Evolutionary conservation across 64 coral and sea anemone species (phyloP), one percentile per base, ranked within the genome.

Genomic region (Astreopora myriophthalma): DNA sequence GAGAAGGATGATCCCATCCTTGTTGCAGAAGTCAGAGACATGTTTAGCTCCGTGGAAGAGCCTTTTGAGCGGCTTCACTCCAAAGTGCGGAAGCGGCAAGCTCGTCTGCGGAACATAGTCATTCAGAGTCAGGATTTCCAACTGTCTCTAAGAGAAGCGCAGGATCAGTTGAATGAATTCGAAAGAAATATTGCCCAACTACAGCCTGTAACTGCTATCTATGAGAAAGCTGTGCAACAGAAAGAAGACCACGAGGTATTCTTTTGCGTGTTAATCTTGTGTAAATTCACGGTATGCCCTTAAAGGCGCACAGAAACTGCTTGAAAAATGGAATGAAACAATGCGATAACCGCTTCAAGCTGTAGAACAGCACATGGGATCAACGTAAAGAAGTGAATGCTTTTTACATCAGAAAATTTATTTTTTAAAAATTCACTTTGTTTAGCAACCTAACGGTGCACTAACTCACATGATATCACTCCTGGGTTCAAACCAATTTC

Each of bases 201-300:
- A 25, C 42, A 74, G 27, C 87, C 94, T 27, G 76, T 99, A 14
- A 96, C 66, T 87, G 87, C 94, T 16, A 94, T 84, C 26, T 93
- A 99, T 44, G 91, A 52, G 28, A 60, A 89, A 16, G 82, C 88
- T 36, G 51, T 79, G 24, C 86, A 75, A 8, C 94, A 92, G 34
- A 93, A 99, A 82, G 89, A 90, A 36, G 94, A 99, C 51, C 97
- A 99, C 10, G 91, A 99, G 97, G 96, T 98, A 92, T 44, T 24
- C 19, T 19, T 55, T 55, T 55, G 48, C 16, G n/a, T n/a, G n/a
- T n/a, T n/a, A n/a, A n/a, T n/a, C n/a, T n/a, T n/a, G n/a, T n/a
- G n/a, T n/a, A n/a, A n/a, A n/a, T n/a, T n/a, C n/a, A 19, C 11
- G 16, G 26, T 13, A 42, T 25, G 16, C 44, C 3, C 40, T 17